Evolutionary conservation across 2,888 invertebrate genomes (phyloP), one percentile per base, ranked within the genome.

Genomic region (Caenorhabditis sulstoni): DNA sequence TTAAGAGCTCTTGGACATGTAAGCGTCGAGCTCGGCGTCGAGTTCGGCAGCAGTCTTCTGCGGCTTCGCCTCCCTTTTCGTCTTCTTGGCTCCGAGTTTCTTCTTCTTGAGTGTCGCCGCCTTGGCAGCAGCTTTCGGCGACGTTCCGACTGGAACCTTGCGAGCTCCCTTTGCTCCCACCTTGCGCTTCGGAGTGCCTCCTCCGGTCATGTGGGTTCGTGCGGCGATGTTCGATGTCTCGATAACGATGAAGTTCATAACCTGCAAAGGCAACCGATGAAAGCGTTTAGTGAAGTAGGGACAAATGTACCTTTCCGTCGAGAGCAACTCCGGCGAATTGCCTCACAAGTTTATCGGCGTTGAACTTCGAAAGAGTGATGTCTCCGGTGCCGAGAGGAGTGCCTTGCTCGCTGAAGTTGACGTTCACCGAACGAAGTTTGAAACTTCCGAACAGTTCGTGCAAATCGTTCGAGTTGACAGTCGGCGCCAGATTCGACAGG

Each of bases 11-110:
- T 50, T 53, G 23, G 73, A 50, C 81, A 81, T 81, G 76, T 81
- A 81, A 14, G 73, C 79, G 62, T 81, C 81, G 44, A 81, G 74
- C 23, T 81, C 81, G 18, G 81, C 81, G 50, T 81, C 81, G 20
- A 81, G 70, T 49, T 81, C 79, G 22, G 61, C 81, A n/a, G 62
- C 67, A 7, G 81, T 71, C 64, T 73, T 73, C 16, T 70, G 55
- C 18, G 66, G 62, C 18, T 78, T 75, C 22, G 41, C 53, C 49
- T 65, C 65, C n/a, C 53, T 64, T 18, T 45, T 53, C 16, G 71
- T 55, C 64, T 73, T 73, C 68, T 68, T 59, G n/a, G 29, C 35
- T 18, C 35, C 35, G 12, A 50, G 12, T 64, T 41, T 57, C 64
- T 49, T 57, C 39, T 22, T 37, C 35, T 29, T 29, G 4, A 29